Conservation (phyloP, 2,797 vertebrate genomes). For the Pipistrellus pipistrellus region DNA sequence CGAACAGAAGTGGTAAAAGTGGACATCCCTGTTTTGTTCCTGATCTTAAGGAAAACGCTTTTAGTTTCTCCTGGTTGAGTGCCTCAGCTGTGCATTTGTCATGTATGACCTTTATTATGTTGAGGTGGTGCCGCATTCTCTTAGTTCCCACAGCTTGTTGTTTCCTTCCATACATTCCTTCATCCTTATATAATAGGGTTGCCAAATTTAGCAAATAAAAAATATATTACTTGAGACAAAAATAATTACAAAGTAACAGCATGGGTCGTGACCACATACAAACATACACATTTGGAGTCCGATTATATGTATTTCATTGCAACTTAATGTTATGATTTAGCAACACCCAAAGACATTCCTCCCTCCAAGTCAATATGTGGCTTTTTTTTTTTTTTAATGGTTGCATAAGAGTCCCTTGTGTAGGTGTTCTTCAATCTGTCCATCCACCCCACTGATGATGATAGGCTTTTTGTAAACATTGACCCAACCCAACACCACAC, state of each 20-base stretch:
- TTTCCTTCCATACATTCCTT: neutral
- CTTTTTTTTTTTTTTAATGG: neutral
- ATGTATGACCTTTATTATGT: neutral
- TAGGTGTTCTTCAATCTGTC: neutral
- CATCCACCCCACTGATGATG: too few species aligned
- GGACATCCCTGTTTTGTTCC: neutral
- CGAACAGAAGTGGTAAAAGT: neutral
- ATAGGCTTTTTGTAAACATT: neutral
- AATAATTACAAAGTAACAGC: constrained; percentile 3
- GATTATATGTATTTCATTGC: neutral
- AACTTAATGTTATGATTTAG: neutral
- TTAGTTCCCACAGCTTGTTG: neutral
- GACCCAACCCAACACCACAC: neutral
- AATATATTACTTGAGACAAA: constrained; percentile 15
- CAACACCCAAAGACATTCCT: neutral
- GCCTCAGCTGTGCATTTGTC: neutral
- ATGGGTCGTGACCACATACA: neutral
- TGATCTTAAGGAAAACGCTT: neutral
- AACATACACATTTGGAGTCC: neutral
- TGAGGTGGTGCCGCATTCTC: neutral
- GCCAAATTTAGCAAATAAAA: constrained; percentile 53
- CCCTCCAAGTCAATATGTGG: neutral
- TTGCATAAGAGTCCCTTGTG: neutral
- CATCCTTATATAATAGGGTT: neutral
- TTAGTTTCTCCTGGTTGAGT: neutral